Base-by-base conservation (phyloP, 2,888 invertebrate genomes). In the Hydropsyche betteni region DNA sequence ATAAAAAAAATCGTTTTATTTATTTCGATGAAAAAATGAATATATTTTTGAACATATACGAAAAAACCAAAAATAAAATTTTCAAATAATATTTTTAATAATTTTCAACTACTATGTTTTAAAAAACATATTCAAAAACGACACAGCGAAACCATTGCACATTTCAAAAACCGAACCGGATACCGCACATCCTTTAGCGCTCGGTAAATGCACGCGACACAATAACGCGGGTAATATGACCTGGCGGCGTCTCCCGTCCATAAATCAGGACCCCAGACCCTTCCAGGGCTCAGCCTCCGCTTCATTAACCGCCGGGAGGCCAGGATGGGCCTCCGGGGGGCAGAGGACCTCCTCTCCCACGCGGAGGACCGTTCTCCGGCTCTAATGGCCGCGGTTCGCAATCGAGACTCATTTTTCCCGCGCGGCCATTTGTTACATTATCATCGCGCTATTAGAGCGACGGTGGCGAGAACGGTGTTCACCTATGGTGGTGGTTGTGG, bases 201-300 rank as follows among this genome's bases (percentile, higher is more conserved):
- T 36, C 52, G 52, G 33, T 12, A 53, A 44, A 24, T 52, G 52
- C 34, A 8, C 33, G 70, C 52, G 52, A 70, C 51, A 70, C 70
- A 70, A 70, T 70, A 70, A 70, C 34, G 70, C 44, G 70, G 8
- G 52, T 70, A 70, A 70, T 34, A 70, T 38, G 70, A 70, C 70
- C 70, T 52, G 36, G 53, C 70, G 53, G 70, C 70, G 52, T 70
- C 70, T 70, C 36, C 34, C 8, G 70, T 24, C 36, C 70, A 70
- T 70, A 70, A 70, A 70, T 70, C 70, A 70, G 33, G 8, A 64
- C 70, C 34, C 6, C 44, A 44, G 44, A 6, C 44, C 10, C 44
- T 10, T 8, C 44, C 44, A 44, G 7, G 24, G 64, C 34, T 64
- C 33, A 16, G 64, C 33, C 33, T 6, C 8, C 8, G 33, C 24